Percentiles rank a stretch among this genome's conserved stretches.
Conservation (phyloP, 2,797 vertebrate species). For the Capromys pilorides region DNA sequence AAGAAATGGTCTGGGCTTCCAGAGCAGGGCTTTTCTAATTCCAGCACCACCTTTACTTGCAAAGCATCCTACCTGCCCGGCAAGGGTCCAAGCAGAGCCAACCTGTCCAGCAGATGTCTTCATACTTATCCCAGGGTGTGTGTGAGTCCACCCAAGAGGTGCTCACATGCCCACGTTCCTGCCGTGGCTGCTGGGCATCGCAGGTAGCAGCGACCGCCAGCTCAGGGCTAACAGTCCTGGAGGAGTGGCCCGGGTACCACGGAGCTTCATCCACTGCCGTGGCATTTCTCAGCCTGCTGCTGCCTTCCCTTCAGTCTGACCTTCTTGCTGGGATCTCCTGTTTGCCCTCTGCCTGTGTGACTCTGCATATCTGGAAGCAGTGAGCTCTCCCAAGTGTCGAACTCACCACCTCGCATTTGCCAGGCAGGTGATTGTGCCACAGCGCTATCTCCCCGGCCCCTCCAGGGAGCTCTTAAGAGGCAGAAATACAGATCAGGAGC, state of each 20-base stretch:
- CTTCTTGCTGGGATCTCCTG: slow-evolving; percentile 64
- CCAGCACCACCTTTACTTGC: neutral
- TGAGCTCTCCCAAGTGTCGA: slow-evolving; percentile 52
- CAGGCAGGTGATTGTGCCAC: too few species aligned
- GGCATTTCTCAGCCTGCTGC: slow-evolving; percentile 27
- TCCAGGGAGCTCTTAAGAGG: slow-evolving; percentile 29
- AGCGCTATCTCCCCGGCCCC: too few species aligned
- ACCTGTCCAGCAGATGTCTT: neutral
- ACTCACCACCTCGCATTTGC: too few species aligned
- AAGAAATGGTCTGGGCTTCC: neutral
- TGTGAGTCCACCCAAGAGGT: neutral
- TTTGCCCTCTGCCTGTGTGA: slow-evolving; percentile 60
- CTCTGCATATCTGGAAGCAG: neutral
- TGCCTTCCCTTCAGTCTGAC: slow-evolving; percentile 44
- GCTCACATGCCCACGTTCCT: rapidly evolving
- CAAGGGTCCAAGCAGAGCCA: rapidly evolving
- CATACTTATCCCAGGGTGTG: rapidly evolving
- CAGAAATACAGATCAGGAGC: slow-evolving; percentile 65
- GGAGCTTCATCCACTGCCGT: neutral
- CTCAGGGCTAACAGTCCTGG: neutral
- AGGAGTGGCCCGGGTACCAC: neutral
- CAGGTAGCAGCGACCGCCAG: neutral
- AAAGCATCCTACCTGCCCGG: neutral
- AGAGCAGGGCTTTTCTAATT: neutral
- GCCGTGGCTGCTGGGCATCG: neutral